Evolutionary conservation across 2,888 invertebrate species (phyloP), one percentile per base, ranked within the genome.

Genomic region (Drosophila formosana): DNA sequence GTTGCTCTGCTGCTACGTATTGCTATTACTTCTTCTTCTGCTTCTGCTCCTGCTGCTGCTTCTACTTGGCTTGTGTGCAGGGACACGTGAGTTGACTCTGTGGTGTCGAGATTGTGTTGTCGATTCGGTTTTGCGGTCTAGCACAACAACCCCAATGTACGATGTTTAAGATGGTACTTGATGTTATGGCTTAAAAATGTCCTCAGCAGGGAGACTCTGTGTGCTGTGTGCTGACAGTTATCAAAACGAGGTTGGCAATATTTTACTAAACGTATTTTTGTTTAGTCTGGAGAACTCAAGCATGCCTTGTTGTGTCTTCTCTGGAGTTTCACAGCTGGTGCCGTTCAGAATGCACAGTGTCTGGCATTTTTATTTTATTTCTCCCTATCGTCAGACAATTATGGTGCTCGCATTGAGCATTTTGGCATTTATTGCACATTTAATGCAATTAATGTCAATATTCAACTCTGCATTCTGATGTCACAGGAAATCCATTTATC

Each of bases 41-140:
- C n/a, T n/a, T n/a, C n/a, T n/a, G n/a, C n/a, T n/a, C n/a, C n/a
- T n/a, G n/a, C n/a, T n/a, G n/a, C n/a, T 3, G 4, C n/a, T n/a
- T n/a, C 37, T 23, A 18, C 39, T 45, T 18, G 28, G 8, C 13
- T 7, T 57, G 11, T 28, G 47, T 39, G 30, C 34, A 45, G 43
- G 43, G 52, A 63, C 57, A 65, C 53, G 56, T 62, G 39, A 32
- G 66, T 53, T 69, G 78, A 49, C 51, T 60, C 67, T 53, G 66
- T 53, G 78, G 66, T 49, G 47, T 39, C 67, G 62, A 67, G 70
- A 78, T 68, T 81, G 62, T 62, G 67, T 72, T 66, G 41, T 68
- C 67, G 62, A 72, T 80, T 72, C 56, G 64, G 84, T 70, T 83
- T 55, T 78, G 88, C 37, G 78, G 88, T 61, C 18, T 70, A 30